Conservation (phyloP, 2,113 vertebrate genomes). For the Anoura caudifer region DNA sequence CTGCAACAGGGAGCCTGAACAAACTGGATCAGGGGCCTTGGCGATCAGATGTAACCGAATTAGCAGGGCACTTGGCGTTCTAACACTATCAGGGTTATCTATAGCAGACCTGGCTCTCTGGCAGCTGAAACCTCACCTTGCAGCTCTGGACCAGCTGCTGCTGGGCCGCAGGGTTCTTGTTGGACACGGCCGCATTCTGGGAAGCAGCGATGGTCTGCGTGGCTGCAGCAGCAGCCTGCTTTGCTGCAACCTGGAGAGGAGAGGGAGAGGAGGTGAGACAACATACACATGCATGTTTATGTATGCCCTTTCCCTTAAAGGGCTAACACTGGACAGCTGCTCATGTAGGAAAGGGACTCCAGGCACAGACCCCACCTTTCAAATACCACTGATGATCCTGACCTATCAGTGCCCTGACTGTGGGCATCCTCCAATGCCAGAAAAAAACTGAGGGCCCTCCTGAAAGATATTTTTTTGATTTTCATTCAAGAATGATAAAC, state of each 20-base stretch:
- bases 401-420: background rate
- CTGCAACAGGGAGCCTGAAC: constrained; percentile 3
- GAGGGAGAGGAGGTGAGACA: background rate
- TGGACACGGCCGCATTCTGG: constrained; percentile 96
- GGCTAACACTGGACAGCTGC: background rate
- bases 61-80: background rate
- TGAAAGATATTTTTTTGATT: background rate
- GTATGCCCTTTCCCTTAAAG: accelerated
- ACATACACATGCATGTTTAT: accelerated
- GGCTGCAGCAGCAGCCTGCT: constrained; percentile 96
- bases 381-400: background rate
- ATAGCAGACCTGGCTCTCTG: background rate
- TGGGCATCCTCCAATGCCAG: background rate
- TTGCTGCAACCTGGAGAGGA: constrained; percentile 90
- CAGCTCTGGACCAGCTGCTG: constrained; percentile 98
- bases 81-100: background rate
- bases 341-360: background rate
- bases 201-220: constrained; percentile 98
- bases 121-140: constrained; percentile 84
- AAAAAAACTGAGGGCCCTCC: background rate
- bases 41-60: background rate
- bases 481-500: background rate
- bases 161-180: constrained; percentile 95
- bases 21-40: constrained; percentile 38
- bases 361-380: background rate